Evolutionary conservation across 2,888 invertebrate genomes (phyloP).

Genomic region (Ectemnius lituratus): DNA sequence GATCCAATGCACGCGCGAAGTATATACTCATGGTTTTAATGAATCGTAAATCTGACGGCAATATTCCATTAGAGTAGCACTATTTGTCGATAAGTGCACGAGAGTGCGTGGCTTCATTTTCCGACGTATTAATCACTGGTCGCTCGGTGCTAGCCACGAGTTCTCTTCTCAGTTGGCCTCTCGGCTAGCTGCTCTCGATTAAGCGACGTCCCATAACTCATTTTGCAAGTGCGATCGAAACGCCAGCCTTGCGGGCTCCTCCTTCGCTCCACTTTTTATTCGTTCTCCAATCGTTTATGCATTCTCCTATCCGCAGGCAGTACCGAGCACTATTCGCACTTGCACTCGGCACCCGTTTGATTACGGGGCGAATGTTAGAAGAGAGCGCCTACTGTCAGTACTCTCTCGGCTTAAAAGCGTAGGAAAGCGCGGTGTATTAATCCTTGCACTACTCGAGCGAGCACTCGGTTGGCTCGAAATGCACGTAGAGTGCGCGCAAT

Average conservation of each 20-base stretch:
- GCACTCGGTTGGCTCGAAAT: conserved; percentile 46
- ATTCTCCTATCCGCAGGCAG: not conserved
- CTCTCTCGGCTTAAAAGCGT: conserved; percentile 55
- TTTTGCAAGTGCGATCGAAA: conserved; percentile 33
- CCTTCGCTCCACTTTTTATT: conserved; percentile 12
- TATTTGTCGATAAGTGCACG: conserved; percentile 19
- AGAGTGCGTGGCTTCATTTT: conserved; percentile 10
- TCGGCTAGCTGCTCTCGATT: conserved; percentile 29
- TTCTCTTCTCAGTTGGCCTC: conserved; percentile 11
- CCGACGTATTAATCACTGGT: conserved; percentile 25
- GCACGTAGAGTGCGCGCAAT: conserved; percentile 53
- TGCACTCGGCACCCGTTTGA: conserved; percentile 16
- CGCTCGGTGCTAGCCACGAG: not conserved
- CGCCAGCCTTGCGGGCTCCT: conserved; percentile 17
- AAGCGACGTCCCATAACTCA: conserved; percentile 18
- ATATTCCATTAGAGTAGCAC: conserved; percentile 39
- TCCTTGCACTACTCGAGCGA: conserved; percentile 37
- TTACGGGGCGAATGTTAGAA: too few relatives aligned
- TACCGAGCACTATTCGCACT: conserved; percentile 39
- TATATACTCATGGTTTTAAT: conserved; percentile 3
- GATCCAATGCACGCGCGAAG: not conserved
- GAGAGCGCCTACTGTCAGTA: conserved; percentile 5
- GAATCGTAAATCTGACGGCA: conserved; percentile 7
- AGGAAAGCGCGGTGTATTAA: conserved; percentile 38
- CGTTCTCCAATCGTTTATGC: not conserved